These are phyloP conservation scores for Erpobdella octoculata DNA, from an alignment of 2,888 invertebrate genomes.

Conservation along the genomic window DNA sequence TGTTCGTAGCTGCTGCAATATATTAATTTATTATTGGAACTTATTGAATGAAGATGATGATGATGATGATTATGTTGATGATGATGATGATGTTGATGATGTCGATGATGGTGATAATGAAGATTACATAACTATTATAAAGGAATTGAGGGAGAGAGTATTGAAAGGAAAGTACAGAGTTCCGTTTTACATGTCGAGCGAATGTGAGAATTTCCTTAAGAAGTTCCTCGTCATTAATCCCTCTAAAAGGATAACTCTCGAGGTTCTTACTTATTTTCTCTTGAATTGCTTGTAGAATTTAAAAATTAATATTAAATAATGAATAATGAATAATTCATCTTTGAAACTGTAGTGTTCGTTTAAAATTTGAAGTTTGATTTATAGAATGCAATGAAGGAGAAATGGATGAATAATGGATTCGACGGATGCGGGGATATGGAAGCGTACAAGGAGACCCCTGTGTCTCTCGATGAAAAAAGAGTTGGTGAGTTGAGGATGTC, in stretches of 20 bases:
- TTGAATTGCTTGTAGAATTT: not conserved
- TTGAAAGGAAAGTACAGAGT: constrained; percentile 98
- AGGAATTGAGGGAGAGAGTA: constrained; percentile 88
- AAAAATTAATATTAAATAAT: not conserved
- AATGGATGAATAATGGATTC: constrained; percentile 99
- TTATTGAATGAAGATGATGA: not conserved
- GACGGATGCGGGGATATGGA: constrained; percentile 93
- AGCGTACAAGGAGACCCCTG: constrained; percentile 73
- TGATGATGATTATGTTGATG: constrained; percentile 4
- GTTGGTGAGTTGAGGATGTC: constrained; percentile 45
- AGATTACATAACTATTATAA: not conserved
- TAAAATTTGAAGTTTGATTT: not conserved
- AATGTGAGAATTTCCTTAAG: constrained; percentile 97
- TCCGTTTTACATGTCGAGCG: constrained; percentile 99
- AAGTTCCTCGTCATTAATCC: constrained; percentile 99
- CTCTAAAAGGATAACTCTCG: constrained; percentile 71
- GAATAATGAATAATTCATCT: not conserved
- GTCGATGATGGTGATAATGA: not conserved
- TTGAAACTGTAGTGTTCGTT: not conserved
- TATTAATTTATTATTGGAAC: not conserved
- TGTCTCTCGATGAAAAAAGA: constrained; percentile 45
- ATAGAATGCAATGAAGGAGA: constrained; percentile 76
- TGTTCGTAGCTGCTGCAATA: no score
- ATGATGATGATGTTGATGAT: constrained; percentile 3
- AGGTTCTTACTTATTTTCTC: constrained; percentile 54